phyloP scores from a whole-genome alignment of 92 coral and sea anemone species.

The Anthopleura xanthogrammica region DNA sequence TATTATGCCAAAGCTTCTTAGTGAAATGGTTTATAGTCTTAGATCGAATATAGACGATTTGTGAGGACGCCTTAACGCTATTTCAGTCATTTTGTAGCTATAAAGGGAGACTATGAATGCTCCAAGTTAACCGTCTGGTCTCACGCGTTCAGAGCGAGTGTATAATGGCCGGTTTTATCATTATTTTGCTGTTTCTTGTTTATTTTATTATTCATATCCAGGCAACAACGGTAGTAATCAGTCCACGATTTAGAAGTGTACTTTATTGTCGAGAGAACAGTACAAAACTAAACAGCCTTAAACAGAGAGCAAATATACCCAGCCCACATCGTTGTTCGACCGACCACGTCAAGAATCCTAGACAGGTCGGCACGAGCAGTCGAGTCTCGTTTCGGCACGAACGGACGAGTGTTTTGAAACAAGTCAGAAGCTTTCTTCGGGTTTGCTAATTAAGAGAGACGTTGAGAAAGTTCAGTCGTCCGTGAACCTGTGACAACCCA shows the following conservation, averaged over 20 bases:
- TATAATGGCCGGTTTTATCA: too few species aligned
- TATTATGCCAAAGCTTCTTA: background rate
- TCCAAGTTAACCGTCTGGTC: too few species aligned
- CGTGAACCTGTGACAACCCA: background rate
- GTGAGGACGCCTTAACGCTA: background rate
- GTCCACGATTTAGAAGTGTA: too few species aligned
- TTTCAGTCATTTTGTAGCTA: too few species aligned
- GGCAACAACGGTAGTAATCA: too few species aligned
- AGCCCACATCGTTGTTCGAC: background rate
- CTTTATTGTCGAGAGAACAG: too few species aligned
- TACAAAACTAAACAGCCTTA: background rate
- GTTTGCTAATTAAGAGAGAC: background rate
- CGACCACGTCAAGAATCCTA: background rate
- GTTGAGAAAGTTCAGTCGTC: background rate
- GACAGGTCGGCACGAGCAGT: background rate
- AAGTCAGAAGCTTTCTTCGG: slow-evolving; percentile 10
- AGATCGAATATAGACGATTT: background rate
- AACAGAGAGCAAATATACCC: background rate
- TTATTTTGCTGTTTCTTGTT: too few species aligned
- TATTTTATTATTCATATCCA: too few species aligned
- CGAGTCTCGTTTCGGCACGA: background rate
- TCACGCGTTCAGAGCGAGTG: too few species aligned
- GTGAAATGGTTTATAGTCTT: background rate
- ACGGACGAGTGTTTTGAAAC: background rate
- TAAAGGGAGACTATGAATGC: too few species aligned